These are phyloP conservation scores for Oreortyx pictus DNA, from an alignment of 2,797 vertebrate species.

Conservation along the genomic window DNA sequence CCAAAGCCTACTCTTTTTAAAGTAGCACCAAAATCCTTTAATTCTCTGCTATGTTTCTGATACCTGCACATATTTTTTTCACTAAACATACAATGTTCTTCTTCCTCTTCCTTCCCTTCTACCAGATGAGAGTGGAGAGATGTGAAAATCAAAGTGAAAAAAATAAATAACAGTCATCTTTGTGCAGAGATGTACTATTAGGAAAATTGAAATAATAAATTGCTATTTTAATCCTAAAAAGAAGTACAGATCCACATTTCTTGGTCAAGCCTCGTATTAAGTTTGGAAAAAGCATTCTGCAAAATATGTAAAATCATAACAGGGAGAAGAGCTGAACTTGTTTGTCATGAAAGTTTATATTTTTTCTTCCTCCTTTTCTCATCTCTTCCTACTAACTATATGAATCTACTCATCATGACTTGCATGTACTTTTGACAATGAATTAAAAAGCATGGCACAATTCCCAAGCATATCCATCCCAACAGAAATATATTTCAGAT, in stretches of 20 bases:
- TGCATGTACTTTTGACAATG: not conserved
- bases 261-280: not conserved
- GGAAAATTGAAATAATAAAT: not conserved
- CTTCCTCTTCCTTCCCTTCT: not conserved
- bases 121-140: not conserved
- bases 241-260: not conserved
- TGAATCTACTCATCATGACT: not conserved
- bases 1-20: not conserved
- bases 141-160: not conserved
- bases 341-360: not conserved
- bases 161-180: not conserved
- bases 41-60: not conserved
- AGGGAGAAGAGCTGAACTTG: not conserved
- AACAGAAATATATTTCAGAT: slow-evolving; percentile 34
- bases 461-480: slow-evolving; percentile 33
- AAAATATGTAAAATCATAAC: not conserved
- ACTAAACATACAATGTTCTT: not conserved
- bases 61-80: not conserved
- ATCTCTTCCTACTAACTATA: not conserved
- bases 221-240: not conserved
- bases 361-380: not conserved
- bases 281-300: not conserved
- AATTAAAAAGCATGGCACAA: slow-evolving; percentile 17
- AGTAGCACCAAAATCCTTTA: not conserved
- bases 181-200: not conserved